A percentile compares a stretch with the other conserved stretches of the same genome.
Evolutionary conservation across 92 coral and sea anemone species (phyloP).

Genomic region (Hydrozoanthus gracilis): DNA sequence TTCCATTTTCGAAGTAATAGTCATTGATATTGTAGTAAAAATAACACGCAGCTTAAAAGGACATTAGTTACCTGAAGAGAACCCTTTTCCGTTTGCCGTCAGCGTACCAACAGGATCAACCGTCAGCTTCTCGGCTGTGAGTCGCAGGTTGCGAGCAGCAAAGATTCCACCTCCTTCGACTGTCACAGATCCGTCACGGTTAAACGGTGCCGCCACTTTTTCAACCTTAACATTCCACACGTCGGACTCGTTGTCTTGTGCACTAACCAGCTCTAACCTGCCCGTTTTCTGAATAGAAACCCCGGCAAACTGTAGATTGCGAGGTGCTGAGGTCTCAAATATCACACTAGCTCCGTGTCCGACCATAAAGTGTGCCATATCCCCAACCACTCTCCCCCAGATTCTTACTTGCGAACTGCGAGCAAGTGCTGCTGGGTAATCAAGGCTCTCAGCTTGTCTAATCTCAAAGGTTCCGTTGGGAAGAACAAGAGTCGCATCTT

Average conservation of each 20-base stretch:
- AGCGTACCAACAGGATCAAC: slow-evolving; percentile 69
- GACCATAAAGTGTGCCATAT: slow-evolving; percentile 69
- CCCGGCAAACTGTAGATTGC: slow-evolving; percentile 69
- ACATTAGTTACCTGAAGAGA: slow-evolving; percentile 53
- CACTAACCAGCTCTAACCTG: slow-evolving; percentile 60
- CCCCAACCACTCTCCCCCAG: slow-evolving; percentile 75
- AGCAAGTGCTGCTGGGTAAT: slow-evolving; percentile 48
- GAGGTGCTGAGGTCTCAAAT: slow-evolving; percentile 63
- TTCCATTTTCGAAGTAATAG: background rate
- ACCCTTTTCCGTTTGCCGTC: slow-evolving; percentile 70
- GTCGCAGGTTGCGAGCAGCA: slow-evolving; percentile 60
- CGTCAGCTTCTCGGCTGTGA: slow-evolving; percentile 58
- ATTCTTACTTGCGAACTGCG: slow-evolving; percentile 69
- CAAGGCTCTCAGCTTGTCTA: slow-evolving; percentile 64
- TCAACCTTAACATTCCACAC: slow-evolving; percentile 62
- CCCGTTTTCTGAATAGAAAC: slow-evolving; percentile 76
- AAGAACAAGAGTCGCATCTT: slow-evolving; percentile 61
- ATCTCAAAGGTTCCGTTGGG: slow-evolving; percentile 81
- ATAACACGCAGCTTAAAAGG: background rate
- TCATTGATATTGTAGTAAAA: background rate
- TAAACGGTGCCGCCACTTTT: slow-evolving; percentile 63
- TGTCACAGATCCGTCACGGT: slow-evolving; percentile 73
- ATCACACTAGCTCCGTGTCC: slow-evolving; percentile 71
- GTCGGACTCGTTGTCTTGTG: slow-evolving; percentile 63
- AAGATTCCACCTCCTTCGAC: slow-evolving; percentile 74